These are phyloP conservation scores for Neomonachus schauinslandi DNA, from an alignment of 2,113 vertebrate species.

Conservation along the genomic window DNA sequence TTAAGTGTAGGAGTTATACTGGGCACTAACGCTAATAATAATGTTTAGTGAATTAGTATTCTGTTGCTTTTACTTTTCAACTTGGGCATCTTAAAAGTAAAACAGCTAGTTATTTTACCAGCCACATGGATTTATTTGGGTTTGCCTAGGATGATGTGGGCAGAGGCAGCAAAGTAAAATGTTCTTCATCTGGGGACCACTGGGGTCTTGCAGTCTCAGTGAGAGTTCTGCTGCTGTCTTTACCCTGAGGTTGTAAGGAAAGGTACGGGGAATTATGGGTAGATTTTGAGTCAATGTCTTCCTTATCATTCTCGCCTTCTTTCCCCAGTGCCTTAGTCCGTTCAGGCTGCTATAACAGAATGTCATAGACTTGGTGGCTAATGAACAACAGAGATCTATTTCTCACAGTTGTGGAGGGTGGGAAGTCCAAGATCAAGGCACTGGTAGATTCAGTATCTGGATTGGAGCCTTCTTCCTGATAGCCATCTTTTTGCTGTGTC, in stretches of 20 bases:
- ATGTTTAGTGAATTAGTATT: conserved; percentile 76
- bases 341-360: neutral
- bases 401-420: neutral
- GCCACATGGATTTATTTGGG: neutral
- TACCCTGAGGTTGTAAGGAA: neutral
- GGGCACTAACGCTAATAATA: conserved; percentile 71
- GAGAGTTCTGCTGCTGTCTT: neutral
- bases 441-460: neutral
- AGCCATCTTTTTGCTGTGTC: neutral
- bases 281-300: neutral
- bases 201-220: neutral
- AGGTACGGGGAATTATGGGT: too few species aligned
- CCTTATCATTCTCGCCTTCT: neutral
- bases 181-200: neutral
- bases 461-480: neutral
- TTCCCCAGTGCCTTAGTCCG: neutral
- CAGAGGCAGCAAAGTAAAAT: neutral
- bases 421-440: neutral
- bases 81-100: neutral
- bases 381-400: neutral
- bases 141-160: neutral
- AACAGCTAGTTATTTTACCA: neutral
- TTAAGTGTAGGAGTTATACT: conserved; percentile 74
- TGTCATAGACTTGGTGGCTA: neutral
- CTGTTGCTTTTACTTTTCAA: conserved; percentile 56